Evolutionary conservation across 2,888 invertebrate species (phyloP), one percentile per base, ranked within the genome.

Genomic region (Eupithecia exiguata): DNA sequence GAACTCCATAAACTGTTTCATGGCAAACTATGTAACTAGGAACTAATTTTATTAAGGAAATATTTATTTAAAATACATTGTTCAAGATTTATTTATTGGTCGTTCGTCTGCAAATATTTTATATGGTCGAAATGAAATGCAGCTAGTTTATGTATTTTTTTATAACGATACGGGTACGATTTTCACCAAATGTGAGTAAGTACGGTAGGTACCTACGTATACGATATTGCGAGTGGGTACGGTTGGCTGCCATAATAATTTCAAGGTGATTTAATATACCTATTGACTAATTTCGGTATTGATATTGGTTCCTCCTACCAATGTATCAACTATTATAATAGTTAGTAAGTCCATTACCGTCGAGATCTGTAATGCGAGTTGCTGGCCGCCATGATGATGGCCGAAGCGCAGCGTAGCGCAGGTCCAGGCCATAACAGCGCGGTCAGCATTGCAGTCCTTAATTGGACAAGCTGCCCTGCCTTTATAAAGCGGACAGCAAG

Each of bases 11-110:
- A 78, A 80, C 79, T 83, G 53, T 80, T 77, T 84, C 84, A 85
- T 85, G 79, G 77, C 85, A 84, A 84, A 84, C 78, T 83, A 81
- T 21, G 3, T n/a, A 53, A 10, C n/a, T 21, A 53, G 21, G 49
- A 53, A 10, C 83, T 84, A 81, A 80, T 82, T 78, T 70, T 81
- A 70, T 79, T 78, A 73, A 76, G 81, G 82, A 82, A 82, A 82
- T 79, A 82, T 84, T 83, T 84, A 84, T 72, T 79, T 78, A 72
- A 74, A 82, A 84, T 84, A 84, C 82, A 84, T 84, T 79, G 84
- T 81, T 81, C 80, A 79, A 80, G 81, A 81, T 83, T 85, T 78
- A 84, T 83, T 84, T 83, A 86, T 84, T 82, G 77, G 80, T 71
- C 77, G 83, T 84, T 81, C 82, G 80, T 83, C 66, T 40, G 14